These are phyloP conservation scores for Saturnia pavonia DNA, from an alignment of 2,888 invertebrate genomes.

Conservation along the genomic window DNA sequence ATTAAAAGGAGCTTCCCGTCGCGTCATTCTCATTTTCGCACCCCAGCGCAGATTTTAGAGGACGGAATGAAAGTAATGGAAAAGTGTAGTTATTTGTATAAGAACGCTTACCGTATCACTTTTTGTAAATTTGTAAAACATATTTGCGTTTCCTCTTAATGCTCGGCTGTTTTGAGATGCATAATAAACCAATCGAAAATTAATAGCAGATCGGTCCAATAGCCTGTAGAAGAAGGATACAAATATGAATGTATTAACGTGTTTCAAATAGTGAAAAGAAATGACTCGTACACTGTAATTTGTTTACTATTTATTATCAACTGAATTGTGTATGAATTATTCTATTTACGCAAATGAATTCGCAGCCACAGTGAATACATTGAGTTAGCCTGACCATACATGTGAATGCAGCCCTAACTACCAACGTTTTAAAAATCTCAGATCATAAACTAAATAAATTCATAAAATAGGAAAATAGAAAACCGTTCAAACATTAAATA, in stretches of 20 bases:
- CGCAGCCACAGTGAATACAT: too few species aligned
- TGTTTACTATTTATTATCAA: too few species aligned
- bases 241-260: too few species aligned
- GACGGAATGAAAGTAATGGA: not conserved
- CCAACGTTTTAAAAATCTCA: too few species aligned
- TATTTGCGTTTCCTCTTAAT: constrained; percentile 36
- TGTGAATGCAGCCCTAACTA: too few species aligned
- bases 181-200: constrained; percentile 83
- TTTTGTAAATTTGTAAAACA: constrained; percentile 54
- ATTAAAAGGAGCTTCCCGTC: too few species aligned
- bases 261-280: not conserved
- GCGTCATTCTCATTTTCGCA: not conserved
- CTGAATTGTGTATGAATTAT: too few species aligned
- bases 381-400: too few species aligned
- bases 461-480: too few species aligned
- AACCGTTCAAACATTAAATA: too few species aligned
- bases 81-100: not conserved
- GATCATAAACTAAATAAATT: too few species aligned
- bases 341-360: too few species aligned
- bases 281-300: not conserved
- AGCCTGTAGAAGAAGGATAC: constrained; percentile 54
- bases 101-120: constrained; percentile 59
- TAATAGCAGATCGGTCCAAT: constrained; percentile 71
- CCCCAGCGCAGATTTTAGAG: not conserved
- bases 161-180: constrained; percentile 62